Evolutionary conservation across 2,888 invertebrate species (phyloP).

Genomic region (Plagodis pulveraria): DNA sequence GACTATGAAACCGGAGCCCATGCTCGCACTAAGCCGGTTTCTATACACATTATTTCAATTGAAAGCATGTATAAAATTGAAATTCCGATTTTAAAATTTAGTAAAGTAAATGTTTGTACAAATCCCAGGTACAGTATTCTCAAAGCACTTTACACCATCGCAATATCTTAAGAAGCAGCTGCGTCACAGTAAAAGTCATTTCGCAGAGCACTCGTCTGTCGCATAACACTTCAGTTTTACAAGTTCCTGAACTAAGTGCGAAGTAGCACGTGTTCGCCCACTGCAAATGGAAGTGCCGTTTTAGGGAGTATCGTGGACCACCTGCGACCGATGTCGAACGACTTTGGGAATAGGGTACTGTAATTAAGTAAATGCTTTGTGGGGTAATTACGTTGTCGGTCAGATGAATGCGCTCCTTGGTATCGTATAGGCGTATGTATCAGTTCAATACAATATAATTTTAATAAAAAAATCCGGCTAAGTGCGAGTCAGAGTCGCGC

Average conservation of each 20-base stretch:
- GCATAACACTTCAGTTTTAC: slow-evolving; percentile 71
- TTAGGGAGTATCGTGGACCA: slow-evolving; percentile 61
- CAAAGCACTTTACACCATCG: slow-evolving; percentile 39
- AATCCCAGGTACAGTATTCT: slow-evolving; percentile 26
- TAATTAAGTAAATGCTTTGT: slow-evolving; percentile 56
- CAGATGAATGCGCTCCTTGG: slow-evolving; percentile 8
- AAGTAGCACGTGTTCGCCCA: slow-evolving; percentile 68
- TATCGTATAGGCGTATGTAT: too few relatives aligned
- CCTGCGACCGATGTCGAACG: slow-evolving; percentile 59
- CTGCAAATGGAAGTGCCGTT: slow-evolving; percentile 68
- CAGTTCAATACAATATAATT: too few relatives aligned
- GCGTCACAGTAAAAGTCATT: slow-evolving; percentile 36
- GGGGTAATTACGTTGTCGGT: slow-evolving; percentile 34
- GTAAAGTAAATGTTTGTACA: slow-evolving; percentile 3
- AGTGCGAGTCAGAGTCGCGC: too few relatives aligned
- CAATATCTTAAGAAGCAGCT: slow-evolving; percentile 65
- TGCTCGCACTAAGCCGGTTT: too few relatives aligned
- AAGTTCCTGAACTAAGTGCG: slow-evolving; percentile 70
- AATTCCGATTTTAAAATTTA: background rate
- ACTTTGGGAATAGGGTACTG: slow-evolving; percentile 41
- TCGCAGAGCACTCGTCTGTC: slow-evolving; percentile 35
- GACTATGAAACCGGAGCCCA: too few relatives aligned
- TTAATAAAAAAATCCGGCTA: too few relatives aligned
- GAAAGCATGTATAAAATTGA: background rate
- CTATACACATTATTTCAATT: background rate